Percentiles rank a stretch among this genome's conserved stretches.
phyloP scores from a whole-genome alignment of 2,797 vertebrate genomes.

The Bradypus variegatus region DNA sequence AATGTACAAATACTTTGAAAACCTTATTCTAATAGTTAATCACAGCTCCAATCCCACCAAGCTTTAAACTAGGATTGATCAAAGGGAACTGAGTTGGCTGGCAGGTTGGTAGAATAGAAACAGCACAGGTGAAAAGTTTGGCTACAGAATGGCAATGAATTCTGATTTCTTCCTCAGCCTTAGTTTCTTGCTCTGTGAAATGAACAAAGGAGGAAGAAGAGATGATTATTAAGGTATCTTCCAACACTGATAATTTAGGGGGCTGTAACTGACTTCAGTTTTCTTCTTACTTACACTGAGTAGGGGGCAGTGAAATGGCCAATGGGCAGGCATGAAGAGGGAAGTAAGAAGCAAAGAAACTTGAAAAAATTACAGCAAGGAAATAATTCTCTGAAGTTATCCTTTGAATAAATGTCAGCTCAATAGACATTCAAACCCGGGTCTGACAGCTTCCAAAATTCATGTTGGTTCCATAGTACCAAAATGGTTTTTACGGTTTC shows the following conservation, averaged over 20 bases:
- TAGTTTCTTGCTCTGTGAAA: background rate
- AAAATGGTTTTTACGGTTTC: background rate
- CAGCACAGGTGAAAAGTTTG: background rate
- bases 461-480: background rate
- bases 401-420: background rate
- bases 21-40: background rate
- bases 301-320: background rate
- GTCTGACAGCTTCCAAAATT: background rate
- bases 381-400: background rate
- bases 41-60: background rate
- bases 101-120: background rate
- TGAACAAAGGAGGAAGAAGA: background rate
- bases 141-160: background rate
- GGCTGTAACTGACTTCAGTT: background rate
- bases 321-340: background rate
- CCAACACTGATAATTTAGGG: background rate
- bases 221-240: background rate
- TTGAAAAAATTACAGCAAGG: background rate
- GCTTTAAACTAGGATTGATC: background rate
- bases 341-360: background rate
- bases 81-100: background rate
- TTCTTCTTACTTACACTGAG: background rate
- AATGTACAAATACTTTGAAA: constrained; percentile 18
- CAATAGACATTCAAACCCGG: background rate
- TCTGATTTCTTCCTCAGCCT: background rate